Conservation (phyloP, 1,140 invertebrate genomes). For the Anthonomus grandis region DNA sequence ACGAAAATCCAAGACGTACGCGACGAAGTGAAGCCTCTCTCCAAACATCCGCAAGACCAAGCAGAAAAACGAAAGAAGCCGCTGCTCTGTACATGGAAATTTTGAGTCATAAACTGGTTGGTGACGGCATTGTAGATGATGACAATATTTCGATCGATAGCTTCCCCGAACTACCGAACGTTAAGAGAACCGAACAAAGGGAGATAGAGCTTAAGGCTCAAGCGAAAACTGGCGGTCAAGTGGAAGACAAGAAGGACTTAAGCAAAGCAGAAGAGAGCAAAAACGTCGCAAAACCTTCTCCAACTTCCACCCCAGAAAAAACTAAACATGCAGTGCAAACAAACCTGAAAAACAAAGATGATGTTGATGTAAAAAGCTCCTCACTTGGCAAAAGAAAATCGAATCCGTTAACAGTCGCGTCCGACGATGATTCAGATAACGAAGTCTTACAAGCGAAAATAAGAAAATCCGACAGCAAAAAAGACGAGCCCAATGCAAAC, state of each 20-base stretch:
- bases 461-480: not conserved
- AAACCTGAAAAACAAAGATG: no score
- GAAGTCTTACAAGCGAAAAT: slow-evolving; percentile 20
- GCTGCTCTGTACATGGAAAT: slow-evolving; percentile 73
- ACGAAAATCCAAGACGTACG: slow-evolving; percentile 5
- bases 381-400: not conserved
- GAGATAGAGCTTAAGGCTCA: slow-evolving; percentile 59
- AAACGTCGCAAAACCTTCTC: no score
- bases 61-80: slow-evolving; percentile 71
- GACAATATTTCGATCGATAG: slow-evolving; percentile 63
- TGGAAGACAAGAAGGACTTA: slow-evolving; percentile 24
- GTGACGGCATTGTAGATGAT: slow-evolving; percentile 55
- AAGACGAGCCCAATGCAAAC: not conserved
- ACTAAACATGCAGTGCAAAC: no score
- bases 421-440: slow-evolving; percentile 15
- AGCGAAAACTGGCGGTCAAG: slow-evolving; percentile 40
- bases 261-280: no score
- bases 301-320: no score
- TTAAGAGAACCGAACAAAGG: slow-evolving; percentile 58
- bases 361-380: not conserved
- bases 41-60: slow-evolving; percentile 50
- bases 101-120: slow-evolving; percentile 63
- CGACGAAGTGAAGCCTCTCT: slow-evolving; percentile 15
- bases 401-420: not conserved
- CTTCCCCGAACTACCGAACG: slow-evolving; percentile 64